phyloP scores from a whole-genome alignment of 2,888 invertebrate genomes.

The Agapetus fuscipes region DNA sequence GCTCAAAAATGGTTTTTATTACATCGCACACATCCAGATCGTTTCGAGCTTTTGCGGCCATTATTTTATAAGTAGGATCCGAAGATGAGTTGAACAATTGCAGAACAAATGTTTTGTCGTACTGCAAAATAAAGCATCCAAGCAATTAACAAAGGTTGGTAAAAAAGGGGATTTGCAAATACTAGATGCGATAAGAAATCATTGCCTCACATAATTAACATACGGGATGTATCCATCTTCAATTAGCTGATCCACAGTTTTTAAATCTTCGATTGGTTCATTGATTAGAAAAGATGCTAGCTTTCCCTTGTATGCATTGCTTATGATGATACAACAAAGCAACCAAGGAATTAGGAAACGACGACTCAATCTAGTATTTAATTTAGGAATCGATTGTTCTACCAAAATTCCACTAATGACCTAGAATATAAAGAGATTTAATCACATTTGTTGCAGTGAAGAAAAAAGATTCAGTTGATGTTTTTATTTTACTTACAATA shows the following conservation, averaged over 20 bases:
- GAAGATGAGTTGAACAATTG: conserved; percentile 9
- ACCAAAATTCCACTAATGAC: conserved; percentile 9
- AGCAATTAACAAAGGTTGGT: too few relatives aligned
- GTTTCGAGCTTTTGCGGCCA: conserved; percentile 5
- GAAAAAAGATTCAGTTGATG: too few relatives aligned
- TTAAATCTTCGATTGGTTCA: conserved; percentile 1
- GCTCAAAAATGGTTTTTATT: conserved; percentile 2
- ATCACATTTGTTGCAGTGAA: too few relatives aligned
- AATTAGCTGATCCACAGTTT: conserved; percentile 7
- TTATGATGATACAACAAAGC: conserved; percentile 16
- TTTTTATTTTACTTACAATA: neutral
- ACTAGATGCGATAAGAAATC: neutral
- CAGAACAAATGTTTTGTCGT: conserved; percentile 7
- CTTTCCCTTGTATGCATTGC: conserved; percentile 17
- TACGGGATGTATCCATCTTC: conserved; percentile 8
- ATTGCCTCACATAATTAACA: conserved; percentile 9
- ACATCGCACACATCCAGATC: conserved; percentile 13
- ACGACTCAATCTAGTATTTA: conserved; percentile 11
- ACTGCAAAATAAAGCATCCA: conserved; percentile 10
- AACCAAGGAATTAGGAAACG: conserved; percentile 15
- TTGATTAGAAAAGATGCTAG: conserved; percentile 12
- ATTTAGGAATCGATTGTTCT: conserved; percentile 10
- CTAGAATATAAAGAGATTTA: conserved; percentile 2
- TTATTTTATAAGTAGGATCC: conserved; percentile 6
- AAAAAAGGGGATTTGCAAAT: neutral